These are phyloP conservation scores for Perizoma flavofasciatum DNA, from an alignment of 2,888 invertebrate species.

Conservation along the genomic window DNA sequence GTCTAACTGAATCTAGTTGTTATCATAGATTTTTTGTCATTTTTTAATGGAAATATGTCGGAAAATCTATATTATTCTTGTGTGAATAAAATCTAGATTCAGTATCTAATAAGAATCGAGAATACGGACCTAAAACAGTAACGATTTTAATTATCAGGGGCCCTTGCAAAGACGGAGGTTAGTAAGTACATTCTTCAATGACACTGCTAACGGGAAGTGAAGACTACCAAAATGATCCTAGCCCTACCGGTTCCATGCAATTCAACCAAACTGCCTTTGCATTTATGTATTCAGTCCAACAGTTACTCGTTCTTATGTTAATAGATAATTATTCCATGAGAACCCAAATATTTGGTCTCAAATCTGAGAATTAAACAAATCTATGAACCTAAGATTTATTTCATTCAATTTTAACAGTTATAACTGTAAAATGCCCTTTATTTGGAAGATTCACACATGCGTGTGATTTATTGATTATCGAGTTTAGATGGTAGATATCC, in stretches of 20 bases:
- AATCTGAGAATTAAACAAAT: conserved; percentile 31
- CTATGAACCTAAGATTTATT: conserved; percentile 29
- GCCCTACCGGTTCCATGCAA: conserved; percentile 20
- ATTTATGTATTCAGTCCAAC: conserved; percentile 64
- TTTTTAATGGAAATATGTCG: no score
- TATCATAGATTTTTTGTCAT: no score
- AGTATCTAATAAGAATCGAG: no score
- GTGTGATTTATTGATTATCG: conserved; percentile 35
- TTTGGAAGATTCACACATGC: conserved; percentile 26
- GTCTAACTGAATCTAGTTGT: no score
- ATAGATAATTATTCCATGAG: conserved; percentile 44
- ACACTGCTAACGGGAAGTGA: conserved; percentile 18
- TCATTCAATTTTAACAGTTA: conserved; percentile 13
- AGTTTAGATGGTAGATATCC: conserved; percentile 20
- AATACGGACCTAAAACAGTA: no score
- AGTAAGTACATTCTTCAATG: conserved; percentile 3
- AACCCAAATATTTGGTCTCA: conserved; percentile 43
- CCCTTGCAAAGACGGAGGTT: conserved; percentile 1
- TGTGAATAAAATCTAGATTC: no score
- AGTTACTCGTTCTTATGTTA: conserved; percentile 64
- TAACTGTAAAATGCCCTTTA: conserved; percentile 38
- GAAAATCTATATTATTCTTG: no score
- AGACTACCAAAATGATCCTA: conserved; percentile 17
- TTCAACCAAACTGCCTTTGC: conserved; percentile 10
- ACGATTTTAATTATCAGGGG: no score